These are phyloP conservation scores for Rattus norvegicus DNA, from an alignment of 2,113 vertebrate species.

Conservation along the genomic window DNA sequence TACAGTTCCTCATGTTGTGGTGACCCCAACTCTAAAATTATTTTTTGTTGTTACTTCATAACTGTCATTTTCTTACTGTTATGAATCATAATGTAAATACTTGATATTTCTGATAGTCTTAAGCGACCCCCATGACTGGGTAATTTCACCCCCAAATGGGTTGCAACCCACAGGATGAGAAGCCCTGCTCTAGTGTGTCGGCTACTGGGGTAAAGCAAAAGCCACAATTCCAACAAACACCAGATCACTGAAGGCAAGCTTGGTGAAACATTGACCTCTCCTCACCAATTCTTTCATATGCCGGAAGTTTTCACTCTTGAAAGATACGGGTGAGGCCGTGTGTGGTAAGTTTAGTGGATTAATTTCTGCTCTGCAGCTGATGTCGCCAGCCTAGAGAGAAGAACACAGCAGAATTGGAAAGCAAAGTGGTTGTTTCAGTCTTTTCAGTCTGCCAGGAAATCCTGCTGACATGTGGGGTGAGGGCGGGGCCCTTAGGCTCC, in stretches of 20 bases:
- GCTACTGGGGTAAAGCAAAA: neutral
- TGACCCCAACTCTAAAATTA: neutral
- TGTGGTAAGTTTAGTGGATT: conserved; percentile 90
- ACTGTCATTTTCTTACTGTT: neutral
- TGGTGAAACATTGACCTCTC: neutral
- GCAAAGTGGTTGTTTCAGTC: neutral
- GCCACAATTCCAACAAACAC: neutral
- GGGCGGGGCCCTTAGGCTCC: neutral
- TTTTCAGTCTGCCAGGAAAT: neutral
- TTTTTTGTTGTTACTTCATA: neutral
- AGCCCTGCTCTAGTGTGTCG: neutral
- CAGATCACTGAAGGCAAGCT: neutral
- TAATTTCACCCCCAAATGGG: neutral
- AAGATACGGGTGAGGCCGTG: conserved; percentile 82
- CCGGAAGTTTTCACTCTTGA: conserved; percentile 89
- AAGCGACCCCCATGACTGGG: neutral
- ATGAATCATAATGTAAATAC: neutral
- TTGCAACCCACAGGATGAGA: neutral
- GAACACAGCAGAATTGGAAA: neutral
- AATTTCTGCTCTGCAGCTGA: conserved; percentile 88
- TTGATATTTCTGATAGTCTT: neutral
- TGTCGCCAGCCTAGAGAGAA: conserved; percentile 85
- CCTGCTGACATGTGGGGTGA: fast-evolving
- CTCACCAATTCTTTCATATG: conserved; percentile 88
- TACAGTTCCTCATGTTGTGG: neutral